phyloP scores from a whole-genome alignment of 2,888 invertebrate species.

The Hemicrepidius hirtus region DNA sequence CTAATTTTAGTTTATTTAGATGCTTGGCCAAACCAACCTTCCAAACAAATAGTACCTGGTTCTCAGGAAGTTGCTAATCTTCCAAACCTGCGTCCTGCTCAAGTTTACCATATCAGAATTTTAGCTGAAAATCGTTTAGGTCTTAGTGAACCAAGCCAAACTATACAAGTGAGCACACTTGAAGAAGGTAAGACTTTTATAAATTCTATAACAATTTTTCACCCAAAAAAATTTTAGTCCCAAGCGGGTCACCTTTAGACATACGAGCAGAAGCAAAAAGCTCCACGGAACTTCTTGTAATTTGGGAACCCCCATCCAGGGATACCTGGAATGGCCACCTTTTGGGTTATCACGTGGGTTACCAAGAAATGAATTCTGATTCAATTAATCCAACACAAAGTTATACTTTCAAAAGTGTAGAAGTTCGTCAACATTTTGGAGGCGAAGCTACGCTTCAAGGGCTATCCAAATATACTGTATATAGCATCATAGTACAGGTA shows the following conservation, averaged over 20 bases:
- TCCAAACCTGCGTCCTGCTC: conserved; percentile 88
- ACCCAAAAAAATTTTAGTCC: conserved; percentile 75
- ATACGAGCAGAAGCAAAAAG: conserved; percentile 89
- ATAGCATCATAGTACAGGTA: conserved; percentile 88
- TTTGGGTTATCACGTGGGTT: conserved; percentile 91
- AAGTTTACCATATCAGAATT: conserved; percentile 90
- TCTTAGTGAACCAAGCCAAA: conserved; percentile 89
- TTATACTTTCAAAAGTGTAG: conserved; percentile 86
- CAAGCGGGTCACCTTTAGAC: conserved; percentile 88
- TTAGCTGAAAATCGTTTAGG: conserved; percentile 93
- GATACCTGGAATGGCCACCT: conserved; percentile 92
- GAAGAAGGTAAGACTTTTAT: conserved; percentile 79
- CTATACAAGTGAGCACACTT: conserved; percentile 88
- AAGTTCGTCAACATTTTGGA: conserved; percentile 83
- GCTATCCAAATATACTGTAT: conserved; percentile 85
- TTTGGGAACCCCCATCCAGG: conserved; percentile 91
- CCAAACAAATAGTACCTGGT: conserved; percentile 87
- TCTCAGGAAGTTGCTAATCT: conserved; percentile 88
- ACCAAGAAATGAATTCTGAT: conserved; percentile 78
- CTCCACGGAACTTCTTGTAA: conserved; percentile 88
- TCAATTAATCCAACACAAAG: conserved; percentile 71
- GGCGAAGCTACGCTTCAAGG: conserved; percentile 81
- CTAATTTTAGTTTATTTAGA: conserved; percentile 73
- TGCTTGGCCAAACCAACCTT: conserved; percentile 87
- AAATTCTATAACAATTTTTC: neutral